Evolutionary conservation across 2,888 invertebrate species (phyloP).

Genomic region (Tortrix viridana): DNA sequence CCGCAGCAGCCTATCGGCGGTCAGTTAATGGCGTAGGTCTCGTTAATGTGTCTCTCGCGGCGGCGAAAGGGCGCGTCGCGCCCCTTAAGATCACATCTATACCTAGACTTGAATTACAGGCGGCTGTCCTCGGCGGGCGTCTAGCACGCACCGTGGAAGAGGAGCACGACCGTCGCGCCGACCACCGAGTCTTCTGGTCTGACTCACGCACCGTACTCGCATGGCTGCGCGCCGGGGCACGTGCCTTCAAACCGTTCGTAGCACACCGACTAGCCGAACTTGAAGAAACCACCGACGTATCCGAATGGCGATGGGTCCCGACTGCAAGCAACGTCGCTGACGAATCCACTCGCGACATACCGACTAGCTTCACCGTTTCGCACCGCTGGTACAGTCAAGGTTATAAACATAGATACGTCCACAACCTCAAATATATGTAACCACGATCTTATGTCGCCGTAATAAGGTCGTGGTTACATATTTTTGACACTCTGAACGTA

Average conservation of each 20-base stretch:
- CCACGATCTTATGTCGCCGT: too few relatives aligned
- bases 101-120: neutral
- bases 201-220: constrained; percentile 33
- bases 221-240: constrained; percentile 33
- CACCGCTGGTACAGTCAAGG: neutral
- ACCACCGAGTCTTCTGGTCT: constrained; percentile 26
- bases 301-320: constrained; percentile 33
- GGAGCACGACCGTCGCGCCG: constrained; percentile 13
- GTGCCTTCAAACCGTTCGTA: constrained; percentile 34
- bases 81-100: neutral
- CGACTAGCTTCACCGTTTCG: neutral
- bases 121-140: constrained; percentile 25
- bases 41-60: neutral
- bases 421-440: too few relatives aligned
- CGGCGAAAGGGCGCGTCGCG: constrained; percentile 1
- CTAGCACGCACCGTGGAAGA: constrained; percentile 21
- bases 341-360: constrained; percentile 29
- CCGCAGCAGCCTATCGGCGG: neutral
- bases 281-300: constrained; percentile 16
- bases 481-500: too few relatives aligned
- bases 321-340: constrained; percentile 31
- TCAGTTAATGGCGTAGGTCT: neutral
- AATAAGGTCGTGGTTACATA: too few relatives aligned
- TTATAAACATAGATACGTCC: too few relatives aligned
- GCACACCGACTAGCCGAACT: constrained; percentile 38